Conservation (phyloP, 1,140 invertebrate species). For the Drosophila sulfurigaster region DNA sequence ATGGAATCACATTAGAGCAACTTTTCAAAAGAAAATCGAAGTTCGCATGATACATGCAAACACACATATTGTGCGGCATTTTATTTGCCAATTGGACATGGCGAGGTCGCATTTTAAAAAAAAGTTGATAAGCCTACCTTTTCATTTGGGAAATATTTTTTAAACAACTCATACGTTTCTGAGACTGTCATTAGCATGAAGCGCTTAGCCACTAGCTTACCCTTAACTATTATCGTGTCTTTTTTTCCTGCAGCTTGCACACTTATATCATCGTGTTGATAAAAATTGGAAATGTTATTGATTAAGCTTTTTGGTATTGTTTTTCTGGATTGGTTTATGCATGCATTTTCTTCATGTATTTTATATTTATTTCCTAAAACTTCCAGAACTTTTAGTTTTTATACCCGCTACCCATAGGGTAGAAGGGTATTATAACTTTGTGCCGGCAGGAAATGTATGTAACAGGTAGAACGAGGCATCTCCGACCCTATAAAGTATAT, state of each 20-base stretch:
- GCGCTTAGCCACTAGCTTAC: neutral
- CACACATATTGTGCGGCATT: no score
- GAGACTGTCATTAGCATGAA: constrained; percentile 3
- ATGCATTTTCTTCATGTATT: neutral
- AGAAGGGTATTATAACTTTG: no score
- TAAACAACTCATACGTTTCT: neutral
- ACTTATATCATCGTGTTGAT: neutral
- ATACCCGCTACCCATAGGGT: no score
- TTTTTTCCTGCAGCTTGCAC: constrained; percentile 12
- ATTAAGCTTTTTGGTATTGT: neutral
- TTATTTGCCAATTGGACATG: neutral
- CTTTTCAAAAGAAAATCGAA: no score
- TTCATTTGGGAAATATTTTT: neutral
- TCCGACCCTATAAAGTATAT: no score
- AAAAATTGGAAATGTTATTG: neutral
- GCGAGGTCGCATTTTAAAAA: neutral
- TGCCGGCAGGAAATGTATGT: no score
- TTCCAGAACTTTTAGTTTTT: no score
- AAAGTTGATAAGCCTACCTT: no score
- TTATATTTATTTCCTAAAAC: neutral
- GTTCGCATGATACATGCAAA: no score
- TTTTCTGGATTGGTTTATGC: neutral
- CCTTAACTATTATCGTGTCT: constrained; percentile 5
- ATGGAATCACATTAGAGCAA: no score
- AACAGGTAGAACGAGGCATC: no score